phyloP scores from a whole-genome alignment of 1,140 invertebrate genomes.

The Meloidogyne chitwoodi region DNA sequence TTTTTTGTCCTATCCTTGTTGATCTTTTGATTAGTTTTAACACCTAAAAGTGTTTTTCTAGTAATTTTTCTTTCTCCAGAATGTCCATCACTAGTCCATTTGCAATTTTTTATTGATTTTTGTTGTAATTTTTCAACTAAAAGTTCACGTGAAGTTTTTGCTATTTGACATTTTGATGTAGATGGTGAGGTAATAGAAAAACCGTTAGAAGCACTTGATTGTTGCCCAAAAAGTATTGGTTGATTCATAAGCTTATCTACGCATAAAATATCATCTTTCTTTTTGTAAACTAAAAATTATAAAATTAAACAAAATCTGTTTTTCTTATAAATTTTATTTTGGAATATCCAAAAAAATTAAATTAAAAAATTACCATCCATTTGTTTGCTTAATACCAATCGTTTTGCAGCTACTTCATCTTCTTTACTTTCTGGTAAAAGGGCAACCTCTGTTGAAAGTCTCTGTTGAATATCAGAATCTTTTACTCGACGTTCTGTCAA shows the following conservation, averaged over 20 bases:
- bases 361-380: slow-evolving; percentile 34
- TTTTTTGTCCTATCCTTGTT: not conserved
- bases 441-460: slow-evolving; percentile 38
- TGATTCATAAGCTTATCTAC: not conserved
- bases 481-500: slow-evolving; percentile 40
- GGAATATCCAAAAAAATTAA: not conserved
- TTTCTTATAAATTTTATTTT: too few relatives aligned
- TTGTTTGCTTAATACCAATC: slow-evolving; percentile 40
- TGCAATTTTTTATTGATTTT: not conserved
- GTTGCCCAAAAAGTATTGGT: not conserved
- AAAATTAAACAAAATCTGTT: not conserved
- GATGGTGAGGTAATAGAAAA: not conserved
- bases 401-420: slow-evolving; percentile 44
- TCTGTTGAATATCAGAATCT: slow-evolving; percentile 40
- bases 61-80: not conserved
- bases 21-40: not conserved
- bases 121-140: not conserved
- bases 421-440: slow-evolving; percentile 51
- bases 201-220: not conserved
- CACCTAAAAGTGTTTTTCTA: not conserved
- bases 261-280: not conserved
- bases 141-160: not conserved
- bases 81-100: not conserved
- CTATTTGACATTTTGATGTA: not conserved
- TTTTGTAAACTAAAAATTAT: not conserved